Base-by-base conservation (phyloP, 2,797 vertebrate genomes). In the Catamblyrhynchus diadema region DNA sequence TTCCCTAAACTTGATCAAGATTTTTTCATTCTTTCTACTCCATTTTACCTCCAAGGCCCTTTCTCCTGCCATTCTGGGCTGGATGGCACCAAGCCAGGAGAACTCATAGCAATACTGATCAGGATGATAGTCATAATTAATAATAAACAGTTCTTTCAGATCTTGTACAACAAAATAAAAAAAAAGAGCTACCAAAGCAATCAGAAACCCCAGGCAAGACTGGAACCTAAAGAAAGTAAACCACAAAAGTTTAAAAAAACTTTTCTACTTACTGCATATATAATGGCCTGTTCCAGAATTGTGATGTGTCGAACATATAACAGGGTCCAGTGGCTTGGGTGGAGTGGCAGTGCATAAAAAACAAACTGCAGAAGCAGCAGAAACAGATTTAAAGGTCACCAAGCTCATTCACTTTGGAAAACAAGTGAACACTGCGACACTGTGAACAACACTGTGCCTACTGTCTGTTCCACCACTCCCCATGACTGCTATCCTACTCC, bases 341-440 rank as follows among this genome's bases (percentile, higher is more conserved):
- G 75, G 65, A 94, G 82, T 35, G 51, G 51, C 77, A 90, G 54
- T 0, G 65, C 47, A 11, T 81, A 74, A 91, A 83, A 90, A 90
- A 75, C 47, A 89, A 85, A 81, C 80, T 95, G 95, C 93, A 95
- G 85, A 94, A 90, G 51, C 92, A 96, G 91, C 90, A 96, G 91
- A 70, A 96, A 81, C 87, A 88, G 59, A 81, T 86, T 94, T 94
- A 95, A 96, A 96, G 91, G 95, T 95, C 93, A 95, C 66, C 73
- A 74, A 65, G 82, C 92, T 94, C 90, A 86, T 94, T 94, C 85
- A 86, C 61, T 88, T 88, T 81, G 73, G 82, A 88, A 96, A 95
- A 96, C 91, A 94, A 96, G 87, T 47, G 82, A 94, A 94, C 59
- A 84, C 85, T 94, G 73, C 0, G 1, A 81, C 78, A 69, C 77